Evolutionary conservation across 2,113 vertebrate species (phyloP), one percentile per base, ranked within the genome.

Genomic region (Scolopax mira): DNA sequence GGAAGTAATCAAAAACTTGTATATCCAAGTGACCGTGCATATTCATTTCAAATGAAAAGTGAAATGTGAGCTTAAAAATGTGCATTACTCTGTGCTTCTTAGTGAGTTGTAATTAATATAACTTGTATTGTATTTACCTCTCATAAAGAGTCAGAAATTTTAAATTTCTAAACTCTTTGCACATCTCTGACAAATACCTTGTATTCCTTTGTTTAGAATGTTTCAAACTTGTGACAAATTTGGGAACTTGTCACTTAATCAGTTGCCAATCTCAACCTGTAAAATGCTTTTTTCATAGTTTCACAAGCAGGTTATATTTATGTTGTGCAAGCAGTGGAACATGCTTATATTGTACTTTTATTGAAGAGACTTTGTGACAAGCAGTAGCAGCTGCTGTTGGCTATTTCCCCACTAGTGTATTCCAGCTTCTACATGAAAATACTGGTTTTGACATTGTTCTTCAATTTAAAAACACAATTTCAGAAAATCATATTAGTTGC

Each of bases 311-410:
- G 49, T 25, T 37, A 42, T 9, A 55, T 66, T 49, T 81, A 28
- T 46, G 37, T 52, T 71, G 23, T 42, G 57, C 51, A 83, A 71
- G 48, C 37, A 52, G 57, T 49, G 52, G 37, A 57, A 46, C 25
- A 9, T 61, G 27, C 6, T 10, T 48, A 0, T 39, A 6, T 71
- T 8, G 23, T 66, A 15, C 12, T 49, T 62, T 3, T 1, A 13
- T 17, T 74, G 33, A 84, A 57, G 42, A 74, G 23, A 27, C 28
- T 23, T 80, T 13, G 14, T 65, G 35, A 62, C 13, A 62, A 49
- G 24, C 33, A 49, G 16, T 73, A 83, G 25, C 46, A 11, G 18
- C 62, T 82, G 10, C 66, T 60, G 28, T 37, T 84, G 51, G 16
- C 41, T 54, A 0, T 37, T 80, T 92, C 14, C 13, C 10, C 48